Percentiles rank a stretch among this genome's conserved stretches.
Conservation (phyloP, 2,797 vertebrate species). For the Allobates femoralis region DNA sequence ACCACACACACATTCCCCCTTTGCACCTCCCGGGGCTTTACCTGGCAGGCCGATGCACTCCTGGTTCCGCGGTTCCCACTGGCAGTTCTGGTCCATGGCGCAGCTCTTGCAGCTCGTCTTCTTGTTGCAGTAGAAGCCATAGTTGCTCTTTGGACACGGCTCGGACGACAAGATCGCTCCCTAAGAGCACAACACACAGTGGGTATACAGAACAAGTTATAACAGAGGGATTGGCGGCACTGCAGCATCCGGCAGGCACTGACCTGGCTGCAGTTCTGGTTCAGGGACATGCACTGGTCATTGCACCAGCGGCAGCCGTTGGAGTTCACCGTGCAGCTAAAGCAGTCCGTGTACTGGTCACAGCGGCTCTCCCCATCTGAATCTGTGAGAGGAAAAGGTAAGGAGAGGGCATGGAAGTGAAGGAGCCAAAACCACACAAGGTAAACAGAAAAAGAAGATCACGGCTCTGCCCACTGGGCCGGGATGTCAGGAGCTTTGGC, state of each 20-base stretch:
- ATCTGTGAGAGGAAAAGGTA: slow-evolving; percentile 70
- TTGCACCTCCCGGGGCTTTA: slow-evolving; percentile 69
- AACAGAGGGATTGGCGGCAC: neutral
- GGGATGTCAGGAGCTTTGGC: too few species aligned
- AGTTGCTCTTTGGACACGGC: slow-evolving; percentile 90
- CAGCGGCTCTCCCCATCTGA: slow-evolving; percentile 85
- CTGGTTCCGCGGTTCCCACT: slow-evolving; percentile 95
- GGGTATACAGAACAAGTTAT: neutral
- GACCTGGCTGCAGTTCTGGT: slow-evolving; percentile 90
- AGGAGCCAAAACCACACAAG: too few species aligned
- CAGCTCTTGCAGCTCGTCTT: slow-evolving; percentile 98
- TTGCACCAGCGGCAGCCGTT: slow-evolving; percentile 96
- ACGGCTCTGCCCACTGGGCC: too few species aligned
- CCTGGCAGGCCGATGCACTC: slow-evolving; percentile 94
- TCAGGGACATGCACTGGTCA: slow-evolving; percentile 84
- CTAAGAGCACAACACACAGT: slow-evolving; percentile 70
- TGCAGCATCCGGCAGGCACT: neutral
- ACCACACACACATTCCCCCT: too few species aligned
- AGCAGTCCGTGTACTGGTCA: slow-evolving; percentile 95
- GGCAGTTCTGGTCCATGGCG: slow-evolving; percentile 95
- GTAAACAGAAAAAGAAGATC: too few species aligned
- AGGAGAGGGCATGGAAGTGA: too few species aligned
- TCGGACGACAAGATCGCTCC: slow-evolving; percentile 81
- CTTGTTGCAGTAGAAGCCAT: slow-evolving; percentile 92
- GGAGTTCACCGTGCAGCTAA: slow-evolving; percentile 94